Conservation (phyloP, 2,113 vertebrate species). For the Ivindomyrus marchei region DNA sequence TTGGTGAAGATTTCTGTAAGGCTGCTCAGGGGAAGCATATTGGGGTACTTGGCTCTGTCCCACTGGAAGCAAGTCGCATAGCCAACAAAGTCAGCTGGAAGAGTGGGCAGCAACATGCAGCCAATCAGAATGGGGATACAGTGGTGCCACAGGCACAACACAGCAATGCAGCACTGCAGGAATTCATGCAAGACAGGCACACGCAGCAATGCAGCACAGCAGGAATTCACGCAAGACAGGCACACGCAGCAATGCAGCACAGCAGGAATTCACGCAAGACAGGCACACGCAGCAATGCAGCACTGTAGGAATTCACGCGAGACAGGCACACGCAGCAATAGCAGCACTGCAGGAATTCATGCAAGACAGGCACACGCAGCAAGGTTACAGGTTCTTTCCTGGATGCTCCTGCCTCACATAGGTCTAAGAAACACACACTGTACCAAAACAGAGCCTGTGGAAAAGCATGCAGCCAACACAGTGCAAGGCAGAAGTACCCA, state of each 20-base stretch:
- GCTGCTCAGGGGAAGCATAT: conserved; percentile 73
- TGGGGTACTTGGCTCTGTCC: conserved; percentile 93
- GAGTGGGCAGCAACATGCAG: conserved; percentile 14
- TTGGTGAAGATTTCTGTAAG: conserved; percentile 81
- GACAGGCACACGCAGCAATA: not conserved
- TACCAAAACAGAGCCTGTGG: not conserved
- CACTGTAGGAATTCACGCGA: not conserved
- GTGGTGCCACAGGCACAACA: not conserved
- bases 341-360: not conserved
- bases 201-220: not conserved
- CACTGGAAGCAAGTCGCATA: conserved; percentile 87
- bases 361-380: not conserved
- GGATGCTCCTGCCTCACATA: not conserved
- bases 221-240: not conserved
- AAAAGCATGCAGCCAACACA: conserved; percentile 8
- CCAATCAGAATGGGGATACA: not conserved
- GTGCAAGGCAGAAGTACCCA: conserved; percentile 44
- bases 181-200: not conserved
- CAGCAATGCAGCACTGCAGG: not conserved
- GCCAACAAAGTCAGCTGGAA: conserved; percentile 75
- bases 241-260: not conserved
- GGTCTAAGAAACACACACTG: not conserved
- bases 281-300: not conserved
- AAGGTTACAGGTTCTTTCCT: not conserved
- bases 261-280: not conserved